Percentiles rank a stretch among this genome's conserved stretches.
Evolutionary conservation across 1,140 invertebrate genomes (phyloP).

Genomic region (Drosophila malerkotliana): DNA sequence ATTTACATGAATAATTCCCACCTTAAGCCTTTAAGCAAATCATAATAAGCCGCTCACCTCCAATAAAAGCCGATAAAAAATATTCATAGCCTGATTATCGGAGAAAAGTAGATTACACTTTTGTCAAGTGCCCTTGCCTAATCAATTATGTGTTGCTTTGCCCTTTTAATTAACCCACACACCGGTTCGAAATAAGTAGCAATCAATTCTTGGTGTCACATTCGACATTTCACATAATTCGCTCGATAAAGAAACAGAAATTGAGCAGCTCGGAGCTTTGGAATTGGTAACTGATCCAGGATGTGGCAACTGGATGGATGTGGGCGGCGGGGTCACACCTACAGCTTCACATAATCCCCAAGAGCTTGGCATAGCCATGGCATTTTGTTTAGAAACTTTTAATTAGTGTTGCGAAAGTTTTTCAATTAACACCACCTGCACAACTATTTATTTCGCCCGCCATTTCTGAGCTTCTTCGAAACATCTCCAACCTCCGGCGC

Average conservation of each 20-base stretch:
- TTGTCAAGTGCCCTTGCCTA: slow-evolving; percentile 25
- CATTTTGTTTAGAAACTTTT: slow-evolving; percentile 83
- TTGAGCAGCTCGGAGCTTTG: slow-evolving; percentile 1
- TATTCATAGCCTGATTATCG: not conserved
- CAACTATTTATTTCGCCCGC: slow-evolving; percentile 81
- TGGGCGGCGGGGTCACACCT: not conserved
- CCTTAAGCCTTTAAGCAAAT: too few relatives aligned
- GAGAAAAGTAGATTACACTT: slow-evolving; percentile 28
- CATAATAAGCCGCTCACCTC: not conserved
- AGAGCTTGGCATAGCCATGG: slow-evolving; percentile 59
- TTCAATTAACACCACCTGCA: slow-evolving; percentile 84
- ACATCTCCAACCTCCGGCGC: slow-evolving; percentile 12
- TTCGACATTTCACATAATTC: slow-evolving; percentile 54
- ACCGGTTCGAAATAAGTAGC: slow-evolving; percentile 13
- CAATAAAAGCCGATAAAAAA: slow-evolving; percentile 23
- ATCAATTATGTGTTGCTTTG: slow-evolving; percentile 53
- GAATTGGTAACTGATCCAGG: slow-evolving; percentile 21
- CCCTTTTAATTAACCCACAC: slow-evolving; percentile 45
- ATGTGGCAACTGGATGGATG: not conserved
- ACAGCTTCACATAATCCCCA: slow-evolving; percentile 41
- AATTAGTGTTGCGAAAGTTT: slow-evolving; percentile 84
- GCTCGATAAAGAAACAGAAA: slow-evolving; percentile 14
- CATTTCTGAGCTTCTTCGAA: slow-evolving; percentile 36
- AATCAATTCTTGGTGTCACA: slow-evolving; percentile 55
- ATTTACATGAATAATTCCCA: slow-evolving; percentile 1